Evolutionary conservation across 2,113 vertebrate genomes (phyloP).

Genomic region (Alosa alosa): DNA sequence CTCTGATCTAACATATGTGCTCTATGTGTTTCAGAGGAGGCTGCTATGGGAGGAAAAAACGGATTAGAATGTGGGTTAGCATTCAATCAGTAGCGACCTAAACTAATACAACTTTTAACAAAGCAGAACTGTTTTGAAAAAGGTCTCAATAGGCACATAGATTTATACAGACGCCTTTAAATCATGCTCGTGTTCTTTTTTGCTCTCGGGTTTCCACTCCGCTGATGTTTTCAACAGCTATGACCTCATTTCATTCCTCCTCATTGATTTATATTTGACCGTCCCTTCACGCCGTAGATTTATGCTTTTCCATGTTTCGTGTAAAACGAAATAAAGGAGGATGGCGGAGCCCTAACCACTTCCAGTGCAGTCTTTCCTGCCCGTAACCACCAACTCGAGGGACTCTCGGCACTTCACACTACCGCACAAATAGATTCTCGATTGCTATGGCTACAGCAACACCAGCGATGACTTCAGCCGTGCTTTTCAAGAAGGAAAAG

Average conservation of each 20-base stretch:
- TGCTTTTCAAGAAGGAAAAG: neutral
- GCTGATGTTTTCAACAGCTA: slow-evolving; percentile 14
- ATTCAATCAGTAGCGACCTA: neutral
- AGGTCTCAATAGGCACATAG: slow-evolving; percentile 15
- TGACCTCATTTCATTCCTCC: slow-evolving; percentile 13
- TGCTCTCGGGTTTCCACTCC: neutral
- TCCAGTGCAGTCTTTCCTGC: slow-evolving; percentile 10
- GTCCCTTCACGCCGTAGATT: slow-evolving; percentile 7
- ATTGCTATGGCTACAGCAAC: slow-evolving; percentile 10
- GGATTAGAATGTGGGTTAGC: neutral
- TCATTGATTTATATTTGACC: neutral
- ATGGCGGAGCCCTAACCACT: neutral
- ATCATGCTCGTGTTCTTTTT: neutral
- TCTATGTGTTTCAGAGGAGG: neutral
- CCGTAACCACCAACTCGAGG: neutral
- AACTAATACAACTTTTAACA: slow-evolving; percentile 28
- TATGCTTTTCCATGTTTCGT: slow-evolving; percentile 8
- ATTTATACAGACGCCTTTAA: neutral
- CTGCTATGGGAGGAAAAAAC: neutral
- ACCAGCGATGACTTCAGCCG: neutral
- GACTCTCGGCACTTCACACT: neutral
- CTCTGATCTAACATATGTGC: neutral
- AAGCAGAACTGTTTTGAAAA: slow-evolving; percentile 53
- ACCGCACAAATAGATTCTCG: slow-evolving; percentile 4
- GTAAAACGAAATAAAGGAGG: slow-evolving; percentile 3